Conservation (phyloP, 2,888 invertebrate species). For the Branchipolynoe longqiensis region DNA sequence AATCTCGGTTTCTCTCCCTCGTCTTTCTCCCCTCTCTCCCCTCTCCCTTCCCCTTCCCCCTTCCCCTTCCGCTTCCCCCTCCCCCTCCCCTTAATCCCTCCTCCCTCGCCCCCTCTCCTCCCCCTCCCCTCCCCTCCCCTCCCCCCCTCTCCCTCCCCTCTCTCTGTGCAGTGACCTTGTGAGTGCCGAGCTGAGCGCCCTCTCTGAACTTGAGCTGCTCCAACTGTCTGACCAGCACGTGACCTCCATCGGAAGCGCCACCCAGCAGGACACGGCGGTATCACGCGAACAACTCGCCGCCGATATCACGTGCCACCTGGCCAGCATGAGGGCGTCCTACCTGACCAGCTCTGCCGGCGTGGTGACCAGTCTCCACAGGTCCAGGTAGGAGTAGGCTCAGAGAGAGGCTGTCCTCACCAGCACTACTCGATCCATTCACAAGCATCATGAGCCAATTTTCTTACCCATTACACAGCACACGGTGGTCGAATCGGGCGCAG, state of each 20-base stretch:
- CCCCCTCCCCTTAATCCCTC: not conserved
- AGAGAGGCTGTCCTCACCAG: too few species aligned
- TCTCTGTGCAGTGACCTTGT: constrained; percentile 32
- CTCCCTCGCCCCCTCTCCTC: not conserved
- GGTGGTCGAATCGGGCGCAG: too few species aligned
- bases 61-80: too few species aligned
- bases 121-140: too few species aligned
- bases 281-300: constrained; percentile 69
- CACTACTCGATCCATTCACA: too few species aligned
- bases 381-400: constrained; percentile 74
- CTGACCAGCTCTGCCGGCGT: constrained; percentile 70
- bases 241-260: constrained; percentile 65
- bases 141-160: too few species aligned
- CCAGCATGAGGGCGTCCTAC: constrained; percentile 72
- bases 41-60: too few species aligned
- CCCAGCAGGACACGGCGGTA: constrained; percentile 70
- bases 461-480: too few species aligned
- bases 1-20: too few species aligned
- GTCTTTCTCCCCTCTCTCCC: too few species aligned
- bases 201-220: constrained; percentile 17
- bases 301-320: constrained; percentile 67
- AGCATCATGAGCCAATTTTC: too few species aligned
- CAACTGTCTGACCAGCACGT: constrained; percentile 1
- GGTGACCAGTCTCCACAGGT: constrained; percentile 70
- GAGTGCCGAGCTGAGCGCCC: constrained; percentile 14